A percentile compares a stretch with the other conserved stretches of the same genome.
phyloP scores from a whole-genome alignment of 2,113 vertebrate genomes.

The Phrynocephalus versicolor region DNA sequence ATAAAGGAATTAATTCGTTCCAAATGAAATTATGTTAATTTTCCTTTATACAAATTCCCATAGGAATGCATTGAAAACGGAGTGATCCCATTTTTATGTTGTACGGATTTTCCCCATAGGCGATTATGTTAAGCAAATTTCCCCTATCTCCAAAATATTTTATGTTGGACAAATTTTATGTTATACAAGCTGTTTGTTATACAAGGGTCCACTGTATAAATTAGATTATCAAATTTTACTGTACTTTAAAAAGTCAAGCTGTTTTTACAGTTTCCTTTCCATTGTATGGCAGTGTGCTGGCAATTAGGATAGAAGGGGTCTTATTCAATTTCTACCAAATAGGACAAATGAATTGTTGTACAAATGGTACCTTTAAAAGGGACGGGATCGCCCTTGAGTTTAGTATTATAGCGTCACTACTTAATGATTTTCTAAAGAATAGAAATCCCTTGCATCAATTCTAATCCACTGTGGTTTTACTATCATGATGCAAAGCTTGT shows the following conservation, averaged over 20 bases:
- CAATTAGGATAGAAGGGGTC: not conserved
- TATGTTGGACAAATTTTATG: too few species aligned
- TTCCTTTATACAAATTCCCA: too few species aligned
- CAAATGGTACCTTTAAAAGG: slow-evolving; percentile 44
- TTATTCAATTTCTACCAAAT: slow-evolving; percentile 23
- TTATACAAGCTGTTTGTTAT: too few species aligned
- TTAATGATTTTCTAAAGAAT: slow-evolving; percentile 41
- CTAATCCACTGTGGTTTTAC: slow-evolving; percentile 20
- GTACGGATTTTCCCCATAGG: too few species aligned
- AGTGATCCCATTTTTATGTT: too few species aligned
- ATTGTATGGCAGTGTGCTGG: not conserved
- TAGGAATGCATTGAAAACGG: too few species aligned
- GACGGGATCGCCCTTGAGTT: slow-evolving; percentile 46
- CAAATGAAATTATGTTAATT: too few species aligned
- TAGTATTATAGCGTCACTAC: slow-evolving; percentile 24
- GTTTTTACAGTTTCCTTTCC: not conserved
- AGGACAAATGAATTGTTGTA: not conserved
- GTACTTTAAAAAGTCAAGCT: not conserved
- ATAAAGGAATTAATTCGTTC: too few species aligned
- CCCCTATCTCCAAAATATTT: too few species aligned
- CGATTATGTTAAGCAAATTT: too few species aligned
- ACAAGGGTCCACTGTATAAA: not conserved
- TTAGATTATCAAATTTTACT: not conserved
- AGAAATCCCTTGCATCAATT: slow-evolving; percentile 49
- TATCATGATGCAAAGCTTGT: slow-evolving; percentile 21